Base-by-base conservation (phyloP, 2,113 vertebrate species). In the Sigmodon hispidus region DNA sequence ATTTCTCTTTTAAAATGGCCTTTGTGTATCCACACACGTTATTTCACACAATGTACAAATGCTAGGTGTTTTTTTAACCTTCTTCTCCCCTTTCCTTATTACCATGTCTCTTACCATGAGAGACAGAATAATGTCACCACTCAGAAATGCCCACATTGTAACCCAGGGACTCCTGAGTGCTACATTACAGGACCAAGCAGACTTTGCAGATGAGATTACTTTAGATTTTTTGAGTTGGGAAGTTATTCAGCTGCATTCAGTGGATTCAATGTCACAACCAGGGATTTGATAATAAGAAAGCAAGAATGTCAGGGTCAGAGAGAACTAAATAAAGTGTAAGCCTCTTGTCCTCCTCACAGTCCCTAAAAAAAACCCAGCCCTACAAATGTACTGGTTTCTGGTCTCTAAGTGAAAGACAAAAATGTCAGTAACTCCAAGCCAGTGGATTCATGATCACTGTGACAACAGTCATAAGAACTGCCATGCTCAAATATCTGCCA, bases 321-420 rank as follows among this genome's bases (percentile, higher is more conserved):
- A 89, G n/a, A 15, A 59, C 36, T 40, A 59, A 0, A 0, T 12
- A 57, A 40, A 36, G 57, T 10, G 2, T 2, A 40, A 43, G 7
- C 21, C 0, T 8, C 5, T 2, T 3, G 3, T 72, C 21, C 8
- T 9, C 70, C 36, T 15, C 2, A 5, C 19, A 40, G 67, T 26
- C 16, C 5, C 36, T 2, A 11, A 50, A 6, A 6, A 31, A 0
- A 22, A 6, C 6, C 6, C 29, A 81, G 57, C 5, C 19, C 83
- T 55, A 19, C 9, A 2, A 1, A 19, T 34, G 24, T 36, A 26
- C 21, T 59, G 91, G 22, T 31, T 65, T 48, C 81, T 87, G 40
- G 19, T 24, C 12, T 59, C n/a, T 34, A 57, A 16, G 31, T 7
- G 31, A 31, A 81, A 65, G 31, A 90, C 3, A 15, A 43, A 43